Evolutionary conservation across 2,113 vertebrate species (phyloP).

Genomic region (Eublepharis macularius): DNA sequence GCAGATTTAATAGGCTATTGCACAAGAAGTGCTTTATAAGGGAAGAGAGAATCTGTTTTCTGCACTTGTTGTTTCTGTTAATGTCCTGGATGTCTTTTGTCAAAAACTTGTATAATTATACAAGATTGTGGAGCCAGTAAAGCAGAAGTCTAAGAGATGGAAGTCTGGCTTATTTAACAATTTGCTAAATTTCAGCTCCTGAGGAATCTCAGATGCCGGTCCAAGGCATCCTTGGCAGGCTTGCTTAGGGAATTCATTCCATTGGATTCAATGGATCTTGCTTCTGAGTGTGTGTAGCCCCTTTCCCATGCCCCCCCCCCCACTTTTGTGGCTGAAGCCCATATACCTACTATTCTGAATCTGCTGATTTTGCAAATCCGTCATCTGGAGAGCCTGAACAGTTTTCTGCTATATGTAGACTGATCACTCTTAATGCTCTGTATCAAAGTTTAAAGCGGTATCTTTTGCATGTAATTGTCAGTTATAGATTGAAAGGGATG

Average conservation of each 20-base stretch:
- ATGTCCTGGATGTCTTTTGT: too few species aligned
- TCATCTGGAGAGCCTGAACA: not conserved
- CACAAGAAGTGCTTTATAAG: too few species aligned
- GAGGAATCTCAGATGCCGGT: not conserved
- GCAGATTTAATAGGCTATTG: too few species aligned
- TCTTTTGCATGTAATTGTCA: not conserved
- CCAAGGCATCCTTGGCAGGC: not conserved
- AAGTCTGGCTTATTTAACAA: not conserved
- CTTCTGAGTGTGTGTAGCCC: not conserved
- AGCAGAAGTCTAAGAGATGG: not conserved
- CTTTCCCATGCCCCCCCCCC: not conserved
- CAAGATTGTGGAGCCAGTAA: not conserved
- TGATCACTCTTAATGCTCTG: not conserved
- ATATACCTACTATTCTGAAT: not conserved
- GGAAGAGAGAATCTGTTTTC: not conserved
- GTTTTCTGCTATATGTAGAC: not conserved
- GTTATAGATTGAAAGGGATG: not conserved
- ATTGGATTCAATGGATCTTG: too few species aligned
- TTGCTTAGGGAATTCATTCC: too few species aligned
- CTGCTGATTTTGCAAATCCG: not conserved
- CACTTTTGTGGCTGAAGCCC: not conserved
- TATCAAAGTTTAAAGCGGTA: not conserved
- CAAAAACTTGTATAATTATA: too few species aligned
- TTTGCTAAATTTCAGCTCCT: not conserved
- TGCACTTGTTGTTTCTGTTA: not conserved